Base-by-base conservation (phyloP, 2,113 vertebrate genomes). In the Danionella cerebrum region DNA sequence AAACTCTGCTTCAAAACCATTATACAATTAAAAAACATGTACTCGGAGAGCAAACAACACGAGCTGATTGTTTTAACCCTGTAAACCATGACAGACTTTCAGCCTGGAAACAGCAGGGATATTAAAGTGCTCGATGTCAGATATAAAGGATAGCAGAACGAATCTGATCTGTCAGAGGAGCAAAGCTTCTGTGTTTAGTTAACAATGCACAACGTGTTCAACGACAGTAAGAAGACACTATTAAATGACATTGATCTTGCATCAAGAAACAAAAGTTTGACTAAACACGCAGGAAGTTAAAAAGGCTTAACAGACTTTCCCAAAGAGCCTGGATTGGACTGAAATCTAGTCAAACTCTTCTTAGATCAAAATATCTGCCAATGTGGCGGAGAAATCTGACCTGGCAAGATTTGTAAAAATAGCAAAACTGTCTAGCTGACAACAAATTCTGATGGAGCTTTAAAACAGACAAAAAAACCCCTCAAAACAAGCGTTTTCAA, bases 151-250 rank as follows among this genome's bases (percentile, higher is more conserved):
- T 4, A 14, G 45, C 7, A 31, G 25, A 25, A 58, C 6, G 0
- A 19, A 51, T 62, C 10, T 36, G 21, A 5, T 29, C 19, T 52
- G 25, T 29, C 18, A 64, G 3, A 18, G 4, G 2, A 9, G 29
- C 22, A 54, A 45, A 36, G 10, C 4, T 8, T 59, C 21, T 53
- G 7, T 41, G 63, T 60, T 72, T 63, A 72, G 66, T 55, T n/a
- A 60, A 31, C 22, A 38, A 11, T 38, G 55, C 16, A 6, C 36
- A 69, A 63, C 27, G 9, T 35, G 13, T 50, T 24, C 5, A 29
- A 45, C 9, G 33, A 29, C 35, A 55, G 31, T 47, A 57, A 64
- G 27, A 16, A 45, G 19, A 3, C 19, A 60, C 19, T 64, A 63
- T 54, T 63, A 48, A 52, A 48, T 42, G 63, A 19, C 6, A 27